A percentile compares a stretch with the other conserved stretches of the same genome.
phyloP scores from a whole-genome alignment of 2,113 vertebrate genomes.

The Isurus oxyrinchus region DNA sequence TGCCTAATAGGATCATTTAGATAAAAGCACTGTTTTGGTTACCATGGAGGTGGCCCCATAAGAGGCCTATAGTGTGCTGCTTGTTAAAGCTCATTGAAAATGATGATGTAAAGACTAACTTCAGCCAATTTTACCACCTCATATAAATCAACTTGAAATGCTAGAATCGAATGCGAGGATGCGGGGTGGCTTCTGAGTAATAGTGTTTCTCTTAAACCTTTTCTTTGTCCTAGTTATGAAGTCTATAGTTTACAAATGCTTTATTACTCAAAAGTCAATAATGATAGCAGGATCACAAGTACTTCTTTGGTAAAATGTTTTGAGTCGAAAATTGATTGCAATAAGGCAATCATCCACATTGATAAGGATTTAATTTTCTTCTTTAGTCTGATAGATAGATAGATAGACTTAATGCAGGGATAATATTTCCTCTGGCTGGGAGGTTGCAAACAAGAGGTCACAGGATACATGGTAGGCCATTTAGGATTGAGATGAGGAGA shows the following conservation, averaged over 20 bases:
- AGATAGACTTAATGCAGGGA: too few species aligned
- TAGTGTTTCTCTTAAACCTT: neutral
- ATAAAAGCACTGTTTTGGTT: slow-evolving; percentile 23
- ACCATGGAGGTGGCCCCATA: neutral
- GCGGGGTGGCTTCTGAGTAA: neutral
- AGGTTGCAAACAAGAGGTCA: too few species aligned
- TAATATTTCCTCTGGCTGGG: too few species aligned
- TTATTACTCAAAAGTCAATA: neutral
- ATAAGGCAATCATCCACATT: neutral
- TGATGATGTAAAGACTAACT: slow-evolving; percentile 2
- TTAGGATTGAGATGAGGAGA: too few species aligned
- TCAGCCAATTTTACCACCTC: slow-evolving; percentile 5
- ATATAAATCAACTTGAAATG: neutral
- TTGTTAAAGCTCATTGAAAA: slow-evolving; percentile 15
- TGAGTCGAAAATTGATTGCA: neutral
- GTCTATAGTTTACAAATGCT: neutral
- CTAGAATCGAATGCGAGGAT: neutral
- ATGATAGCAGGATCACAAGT: neutral
- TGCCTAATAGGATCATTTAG: slow-evolving; percentile 1
- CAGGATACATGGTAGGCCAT: too few species aligned
- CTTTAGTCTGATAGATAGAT: neutral
- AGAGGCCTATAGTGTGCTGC: neutral
- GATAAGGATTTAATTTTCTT: neutral
- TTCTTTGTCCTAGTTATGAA: neutral
- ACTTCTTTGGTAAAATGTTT: neutral